Base-by-base conservation (phyloP, 2,888 invertebrate genomes). In the Eupithecia subfuscata region DNA sequence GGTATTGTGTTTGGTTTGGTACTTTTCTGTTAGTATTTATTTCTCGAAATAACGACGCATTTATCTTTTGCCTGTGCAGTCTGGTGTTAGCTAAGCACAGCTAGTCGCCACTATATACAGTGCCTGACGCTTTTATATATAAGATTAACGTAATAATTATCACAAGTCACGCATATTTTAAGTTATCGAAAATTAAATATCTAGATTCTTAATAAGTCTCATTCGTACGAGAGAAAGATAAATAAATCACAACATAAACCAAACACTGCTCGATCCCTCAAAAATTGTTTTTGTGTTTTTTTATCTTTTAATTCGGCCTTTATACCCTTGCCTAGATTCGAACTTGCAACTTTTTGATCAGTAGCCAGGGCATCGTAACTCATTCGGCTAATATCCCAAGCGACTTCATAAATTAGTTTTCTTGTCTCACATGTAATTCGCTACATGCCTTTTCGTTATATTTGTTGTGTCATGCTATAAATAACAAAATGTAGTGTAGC, bases 351-450 rank as follows among this genome's bases (percentile, higher is more conserved):
- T 43, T 69, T 40, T 25, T 64, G 45, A 64, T 45, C 71, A 71
- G 43, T 48, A 56, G 64, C 64, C 45, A 60, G 14, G 37, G 22
- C 16, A 25, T 70, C 63, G 56, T 37, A 65, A 48, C 65, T 34
- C 48, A 48, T 73, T 74, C 75, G 76, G 64, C 68, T 74, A 77
- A 81, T 84, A 70, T 82, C 80, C 78, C 81, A 52, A 73, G 81
- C 77, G 82, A 79, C 79, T 84, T 81, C 78, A 75, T 82, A 81
- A 83, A 87, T 87, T 85, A 84, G 82, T 84, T 85, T 84, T 81
- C 81, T 80, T 73, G 81, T 82, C 80, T 81, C 79, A 80, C 71
- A 74, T 80, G 82, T 84, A 83, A 87, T 86, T 85, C 83, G 83
- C 82, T 80, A 81, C 77, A 71, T 81, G 65, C 68, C 73, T 64